Evolutionary conservation across 2,113 vertebrate species (phyloP).

Genomic region (Ptilorrhoa leucosticta): DNA sequence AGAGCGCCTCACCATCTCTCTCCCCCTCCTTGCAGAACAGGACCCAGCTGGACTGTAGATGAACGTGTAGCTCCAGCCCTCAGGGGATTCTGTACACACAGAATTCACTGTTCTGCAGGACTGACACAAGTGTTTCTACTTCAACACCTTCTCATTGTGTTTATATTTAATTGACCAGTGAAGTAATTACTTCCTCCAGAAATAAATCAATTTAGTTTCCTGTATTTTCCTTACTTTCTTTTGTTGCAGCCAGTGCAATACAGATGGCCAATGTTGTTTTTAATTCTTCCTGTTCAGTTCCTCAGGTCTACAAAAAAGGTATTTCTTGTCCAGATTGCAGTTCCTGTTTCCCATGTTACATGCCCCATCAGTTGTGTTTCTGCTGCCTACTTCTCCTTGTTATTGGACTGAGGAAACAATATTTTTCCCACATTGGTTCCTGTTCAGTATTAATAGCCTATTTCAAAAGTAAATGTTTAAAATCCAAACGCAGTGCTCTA

Average conservation of each 20-base stretch:
- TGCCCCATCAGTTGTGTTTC: background rate
- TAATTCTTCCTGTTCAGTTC: background rate
- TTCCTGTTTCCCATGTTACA: background rate
- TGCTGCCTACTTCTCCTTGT: background rate
- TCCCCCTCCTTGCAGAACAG: background rate
- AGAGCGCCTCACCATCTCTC: fast-evolving
- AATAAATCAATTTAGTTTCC: slow-evolving; percentile 42
- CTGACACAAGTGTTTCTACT: background rate
- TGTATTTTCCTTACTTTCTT: background rate
- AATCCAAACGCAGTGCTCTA: background rate
- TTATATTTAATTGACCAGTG: slow-evolving; percentile 44
- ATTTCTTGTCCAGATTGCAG: background rate
- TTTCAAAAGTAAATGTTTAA: background rate
- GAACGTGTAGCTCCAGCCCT: fast-evolving
- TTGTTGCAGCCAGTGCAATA: background rate
- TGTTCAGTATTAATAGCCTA: background rate
- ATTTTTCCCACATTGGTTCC: background rate
- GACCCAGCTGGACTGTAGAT: background rate
- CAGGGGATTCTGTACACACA: background rate
- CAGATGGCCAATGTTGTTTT: background rate
- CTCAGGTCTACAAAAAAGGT: background rate
- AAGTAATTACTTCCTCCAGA: slow-evolving; percentile 47
- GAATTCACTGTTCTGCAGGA: background rate
- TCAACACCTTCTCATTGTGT: slow-evolving; percentile 24
- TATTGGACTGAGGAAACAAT: background rate